phyloP scores from a whole-genome alignment of 1,140 invertebrate genomes.

The Andrena cerasifolii region DNA sequence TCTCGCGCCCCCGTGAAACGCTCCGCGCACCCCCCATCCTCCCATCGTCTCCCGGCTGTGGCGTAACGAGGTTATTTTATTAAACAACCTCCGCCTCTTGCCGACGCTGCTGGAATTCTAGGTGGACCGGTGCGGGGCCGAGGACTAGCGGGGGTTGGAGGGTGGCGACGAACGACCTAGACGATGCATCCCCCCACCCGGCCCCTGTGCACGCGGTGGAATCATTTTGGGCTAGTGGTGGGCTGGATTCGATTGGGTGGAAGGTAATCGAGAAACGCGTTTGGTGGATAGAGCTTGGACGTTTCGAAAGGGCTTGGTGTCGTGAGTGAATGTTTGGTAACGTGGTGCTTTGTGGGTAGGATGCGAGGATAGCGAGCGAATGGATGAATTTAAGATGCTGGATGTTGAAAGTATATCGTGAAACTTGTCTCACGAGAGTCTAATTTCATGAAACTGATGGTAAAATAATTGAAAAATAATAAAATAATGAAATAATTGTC shows the following conservation, averaged over 20 bases:
- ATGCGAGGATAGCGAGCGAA: too few species aligned
- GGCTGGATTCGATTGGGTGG: not conserved
- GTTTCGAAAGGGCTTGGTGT: too few species aligned
- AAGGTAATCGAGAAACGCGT: not conserved
- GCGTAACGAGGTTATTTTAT: constrained; percentile 81
- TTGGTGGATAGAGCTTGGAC: too few species aligned
- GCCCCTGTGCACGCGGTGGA: not conserved
- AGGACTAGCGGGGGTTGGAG: constrained; percentile 26
- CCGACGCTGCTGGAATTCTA: constrained; percentile 69
- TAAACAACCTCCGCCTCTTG: constrained; percentile 77
- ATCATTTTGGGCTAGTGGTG: not conserved
- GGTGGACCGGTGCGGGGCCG: constrained; percentile 33
- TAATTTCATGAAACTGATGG: too few species aligned
- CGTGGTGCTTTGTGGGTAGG: too few species aligned
- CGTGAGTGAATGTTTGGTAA: too few species aligned
- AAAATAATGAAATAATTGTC: too few species aligned
- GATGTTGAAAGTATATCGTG: too few species aligned
- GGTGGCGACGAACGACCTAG: not conserved
- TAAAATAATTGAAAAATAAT: too few species aligned
- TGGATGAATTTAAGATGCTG: too few species aligned
- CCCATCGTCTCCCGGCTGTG: constrained; percentile 41
- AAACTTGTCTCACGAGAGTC: too few species aligned
- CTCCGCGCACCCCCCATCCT: not conserved
- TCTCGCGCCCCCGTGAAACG: constrained; percentile 2
- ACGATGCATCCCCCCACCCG: not conserved